These are phyloP conservation scores for Phodopus roborovskii DNA, from an alignment of 2,113 vertebrate genomes.

Conservation along the genomic window DNA sequence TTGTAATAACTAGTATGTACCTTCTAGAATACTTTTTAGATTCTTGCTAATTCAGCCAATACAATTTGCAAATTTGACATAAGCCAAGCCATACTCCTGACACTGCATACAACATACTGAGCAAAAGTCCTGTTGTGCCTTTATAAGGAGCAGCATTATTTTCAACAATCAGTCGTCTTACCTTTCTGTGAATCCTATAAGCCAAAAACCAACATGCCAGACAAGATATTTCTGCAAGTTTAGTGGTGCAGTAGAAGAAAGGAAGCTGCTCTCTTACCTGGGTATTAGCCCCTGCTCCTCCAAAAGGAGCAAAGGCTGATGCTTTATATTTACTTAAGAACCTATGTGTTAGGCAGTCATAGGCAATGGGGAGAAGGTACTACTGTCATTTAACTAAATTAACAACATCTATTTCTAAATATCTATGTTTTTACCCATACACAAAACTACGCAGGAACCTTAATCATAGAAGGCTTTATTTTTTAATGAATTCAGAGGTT, in stretches of 20 bases:
- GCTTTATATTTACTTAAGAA: background rate
- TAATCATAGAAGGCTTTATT: background rate
- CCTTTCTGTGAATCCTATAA: background rate
- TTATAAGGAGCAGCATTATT: background rate
- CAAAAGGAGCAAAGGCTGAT: background rate
- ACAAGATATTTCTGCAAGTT: background rate
- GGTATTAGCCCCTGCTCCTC: background rate
- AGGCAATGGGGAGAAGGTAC: background rate
- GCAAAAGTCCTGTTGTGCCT: background rate
- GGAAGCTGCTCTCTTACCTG: background rate
- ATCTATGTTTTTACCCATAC: background rate
- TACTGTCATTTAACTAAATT: background rate
- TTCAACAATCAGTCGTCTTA: background rate
- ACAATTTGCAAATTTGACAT: background rate
- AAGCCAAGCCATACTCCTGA: background rate
- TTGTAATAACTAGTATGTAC: background rate
- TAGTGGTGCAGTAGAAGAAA: background rate
- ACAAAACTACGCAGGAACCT: background rate
- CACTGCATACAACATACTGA: background rate
- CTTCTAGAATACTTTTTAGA: background rate
- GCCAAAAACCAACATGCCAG: background rate
- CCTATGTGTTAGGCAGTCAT: background rate
- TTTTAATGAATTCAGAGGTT: background rate
- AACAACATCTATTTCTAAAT: background rate
- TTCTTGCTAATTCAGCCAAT: background rate